Evolutionary conservation across 2,113 vertebrate species (phyloP), one percentile per base, ranked within the genome.

Genomic region (Myrmecobius fasciatus): DNA sequence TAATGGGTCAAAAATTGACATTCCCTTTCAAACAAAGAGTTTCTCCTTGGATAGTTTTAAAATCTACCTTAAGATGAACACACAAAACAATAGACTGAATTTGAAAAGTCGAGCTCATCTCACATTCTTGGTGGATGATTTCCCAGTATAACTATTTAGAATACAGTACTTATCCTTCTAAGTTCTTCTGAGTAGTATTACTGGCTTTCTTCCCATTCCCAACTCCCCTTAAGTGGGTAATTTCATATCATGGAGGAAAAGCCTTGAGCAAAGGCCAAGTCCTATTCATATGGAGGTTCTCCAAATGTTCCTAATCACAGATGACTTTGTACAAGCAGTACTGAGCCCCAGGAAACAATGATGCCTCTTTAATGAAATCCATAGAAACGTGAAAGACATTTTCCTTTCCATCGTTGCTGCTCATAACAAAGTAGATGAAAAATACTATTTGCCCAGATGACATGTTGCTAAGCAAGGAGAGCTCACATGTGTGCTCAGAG

Each of bases 101-200:
- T 90, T 53, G 25, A 90, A 90, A 25, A 52, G 88, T 25, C 36
- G 0, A 43, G 36, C 6, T 5, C 3, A 49, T 26, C 0, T 0
- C 52, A 89, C 52, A 92, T 46, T 52, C 49, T 3, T 7, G 14
- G 46, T 36, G 4, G 89, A n/a, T 8, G 1, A 1, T 46, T 4
- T 92, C 67, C 48, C 53, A 95, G n/a, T 83, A 83, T 43, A 83
- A 83, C 36, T 43, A 75, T 83, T 83, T 83, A 83, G n/a, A 17
- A 83, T 83, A 83, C 67, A n/a, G 36, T n/a, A n/a, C 17, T n/a
- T 3, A 8, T 22, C 67, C 67, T 75, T 83, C 1, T 22, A 43
- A 83, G n/a, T 83, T 83, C 67, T 43, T 83, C 24, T 24, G 36
- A 83, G 67, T 22, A 43, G 17, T 83, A 8, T 83, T 43, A 83